Evolutionary conservation across 2,888 invertebrate species (phyloP).

Genomic region (Cantharis rustica): DNA sequence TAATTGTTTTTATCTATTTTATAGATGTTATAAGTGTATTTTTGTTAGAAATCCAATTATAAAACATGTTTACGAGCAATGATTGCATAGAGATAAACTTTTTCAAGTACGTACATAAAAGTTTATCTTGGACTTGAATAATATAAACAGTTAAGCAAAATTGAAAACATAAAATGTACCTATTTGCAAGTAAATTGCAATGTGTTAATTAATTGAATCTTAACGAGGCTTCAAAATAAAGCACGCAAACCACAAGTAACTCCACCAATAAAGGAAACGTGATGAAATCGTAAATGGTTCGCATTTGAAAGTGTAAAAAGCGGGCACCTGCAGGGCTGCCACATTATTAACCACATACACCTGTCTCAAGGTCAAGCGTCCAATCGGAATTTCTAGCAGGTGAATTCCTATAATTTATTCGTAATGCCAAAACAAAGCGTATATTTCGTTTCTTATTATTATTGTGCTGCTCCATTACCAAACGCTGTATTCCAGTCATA

Average conservation of each 20-base stretch:
- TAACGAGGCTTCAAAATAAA: constrained; percentile 32
- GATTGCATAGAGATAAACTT: not conserved
- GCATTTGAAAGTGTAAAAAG: constrained; percentile 40
- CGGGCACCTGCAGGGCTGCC: constrained; percentile 40
- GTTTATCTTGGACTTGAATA: constrained; percentile 17
- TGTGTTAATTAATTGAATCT: constrained; percentile 35
- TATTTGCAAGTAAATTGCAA: constrained; percentile 26
- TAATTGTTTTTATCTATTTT: not conserved
- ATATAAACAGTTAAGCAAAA: constrained; percentile 11
- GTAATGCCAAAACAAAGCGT: constrained; percentile 38
- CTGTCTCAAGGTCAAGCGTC: constrained; percentile 46
- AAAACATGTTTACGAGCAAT: not conserved
- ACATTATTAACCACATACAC: constrained; percentile 38
- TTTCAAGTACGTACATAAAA: not conserved
- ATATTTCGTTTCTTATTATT: constrained; percentile 16
- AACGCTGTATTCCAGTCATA: not conserved
- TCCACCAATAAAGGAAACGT: constrained; percentile 35
- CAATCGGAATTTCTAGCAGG: constrained; percentile 46
- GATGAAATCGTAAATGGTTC: constrained; percentile 37
- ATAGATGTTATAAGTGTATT: not conserved
- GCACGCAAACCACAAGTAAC: constrained; percentile 30
- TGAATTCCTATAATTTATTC: constrained; percentile 42
- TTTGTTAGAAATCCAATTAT: not conserved
- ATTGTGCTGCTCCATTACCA: not conserved
- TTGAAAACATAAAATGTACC: constrained; percentile 20